Conservation (phyloP, 2,888 invertebrate species). For the Thereva nobilitata region DNA sequence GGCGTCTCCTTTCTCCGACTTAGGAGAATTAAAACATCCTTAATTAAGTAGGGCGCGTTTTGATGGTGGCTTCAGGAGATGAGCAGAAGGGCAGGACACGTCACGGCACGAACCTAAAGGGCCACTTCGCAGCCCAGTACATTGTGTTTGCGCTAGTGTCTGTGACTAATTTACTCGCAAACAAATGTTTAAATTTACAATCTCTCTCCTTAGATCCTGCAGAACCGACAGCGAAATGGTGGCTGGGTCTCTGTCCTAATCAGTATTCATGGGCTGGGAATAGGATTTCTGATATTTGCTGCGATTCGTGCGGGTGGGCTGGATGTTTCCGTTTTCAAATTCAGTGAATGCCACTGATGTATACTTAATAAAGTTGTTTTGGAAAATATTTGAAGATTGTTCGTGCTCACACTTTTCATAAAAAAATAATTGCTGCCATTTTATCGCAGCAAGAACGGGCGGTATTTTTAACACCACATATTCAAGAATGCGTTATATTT, state of each 20-base stretch:
- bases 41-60: too few relatives aligned
- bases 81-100: background rate
- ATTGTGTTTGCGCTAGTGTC: conserved; percentile 5
- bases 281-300: background rate
- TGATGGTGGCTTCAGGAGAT: too few relatives aligned
- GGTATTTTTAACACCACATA: too few relatives aligned
- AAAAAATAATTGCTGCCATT: too few relatives aligned
- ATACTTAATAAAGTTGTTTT: too few relatives aligned
- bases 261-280: conserved; percentile 36
- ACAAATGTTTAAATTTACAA: conserved; percentile 21
- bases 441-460: too few relatives aligned
- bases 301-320: background rate
- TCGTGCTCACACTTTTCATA: too few relatives aligned
- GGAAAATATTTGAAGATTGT: too few relatives aligned
- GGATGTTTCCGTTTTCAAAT: conserved; percentile 10
- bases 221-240: conserved; percentile 7
- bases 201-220: conserved; percentile 1
- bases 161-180: conserved; percentile 19
- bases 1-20: too few relatives aligned
- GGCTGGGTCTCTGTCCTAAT: conserved; percentile 19
- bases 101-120: conserved; percentile 5
- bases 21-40: too few relatives aligned
- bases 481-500: too few relatives aligned
- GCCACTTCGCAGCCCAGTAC: conserved; percentile 10
- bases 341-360: conserved; percentile 18